Conservation (phyloP, 2,113 vertebrate species). For the Guaruba guarouba region DNA sequence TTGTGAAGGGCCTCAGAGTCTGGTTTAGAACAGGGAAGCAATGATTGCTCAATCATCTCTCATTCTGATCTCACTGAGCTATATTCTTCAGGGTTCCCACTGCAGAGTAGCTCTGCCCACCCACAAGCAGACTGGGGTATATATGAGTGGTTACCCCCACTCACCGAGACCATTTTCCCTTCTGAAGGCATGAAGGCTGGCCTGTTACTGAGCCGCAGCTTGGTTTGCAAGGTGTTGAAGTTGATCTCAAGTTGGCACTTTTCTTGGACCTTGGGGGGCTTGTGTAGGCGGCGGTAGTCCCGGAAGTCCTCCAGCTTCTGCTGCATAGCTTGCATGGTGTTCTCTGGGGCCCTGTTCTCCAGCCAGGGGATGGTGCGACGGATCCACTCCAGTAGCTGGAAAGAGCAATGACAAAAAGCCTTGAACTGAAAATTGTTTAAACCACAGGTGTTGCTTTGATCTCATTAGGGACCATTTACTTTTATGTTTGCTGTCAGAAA, state of each 20-base stretch:
- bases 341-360: slow-evolving; percentile 91
- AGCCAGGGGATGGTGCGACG: slow-evolving; percentile 96
- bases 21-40: background rate
- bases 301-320: slow-evolving; percentile 98
- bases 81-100: background rate
- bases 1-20: background rate
- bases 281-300: slow-evolving; percentile 94
- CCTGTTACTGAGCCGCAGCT: slow-evolving; percentile 95
- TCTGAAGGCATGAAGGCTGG: slow-evolving; percentile 99
- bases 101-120: background rate
- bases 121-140: background rate
- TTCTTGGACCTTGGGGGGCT: slow-evolving; percentile 97
- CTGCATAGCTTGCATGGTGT: slow-evolving; percentile 99
- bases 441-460: background rate
- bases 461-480: background rate
- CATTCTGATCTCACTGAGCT: background rate
- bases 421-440: background rate
- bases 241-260: slow-evolving; percentile 99
- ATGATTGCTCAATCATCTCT: background rate
- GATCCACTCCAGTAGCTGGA: slow-evolving; percentile 95
- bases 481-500: background rate
- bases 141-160: background rate
- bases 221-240: slow-evolving; percentile 98
- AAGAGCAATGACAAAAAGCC: background rate
- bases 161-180: slow-evolving; percentile 96